Conservation (phyloP, 2,797 vertebrate genomes). For the Labroides dimidiatus region DNA sequence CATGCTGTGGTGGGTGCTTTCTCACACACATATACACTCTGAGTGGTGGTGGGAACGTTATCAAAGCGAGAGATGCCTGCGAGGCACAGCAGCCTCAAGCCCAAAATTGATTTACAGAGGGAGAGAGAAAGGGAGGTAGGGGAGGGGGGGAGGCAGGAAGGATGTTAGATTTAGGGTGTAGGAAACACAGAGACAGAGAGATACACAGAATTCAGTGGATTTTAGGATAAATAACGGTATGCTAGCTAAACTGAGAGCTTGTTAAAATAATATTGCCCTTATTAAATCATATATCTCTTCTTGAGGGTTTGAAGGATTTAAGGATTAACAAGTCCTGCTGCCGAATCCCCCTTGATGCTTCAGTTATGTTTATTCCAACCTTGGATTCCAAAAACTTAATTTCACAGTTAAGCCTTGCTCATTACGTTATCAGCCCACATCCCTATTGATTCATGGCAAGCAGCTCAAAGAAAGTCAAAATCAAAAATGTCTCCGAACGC, state of each 20-base stretch:
- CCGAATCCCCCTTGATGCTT: constrained; percentile 51
- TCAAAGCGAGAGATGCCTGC: constrained; percentile 82
- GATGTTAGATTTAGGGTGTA: constrained; percentile 57
- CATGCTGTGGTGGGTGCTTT: constrained; percentile 74
- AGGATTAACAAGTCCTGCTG: constrained; percentile 60
- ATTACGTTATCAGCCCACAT: constrained; percentile 46
- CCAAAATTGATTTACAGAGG: constrained; percentile 81
- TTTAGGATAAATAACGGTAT: constrained; percentile 56
- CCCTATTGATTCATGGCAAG: constrained; percentile 48
- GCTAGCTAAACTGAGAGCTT: constrained; percentile 60
- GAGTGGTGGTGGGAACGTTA: constrained; percentile 77
- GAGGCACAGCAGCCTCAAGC: constrained; percentile 80
- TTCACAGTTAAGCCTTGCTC: constrained; percentile 55
- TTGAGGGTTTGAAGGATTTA: constrained; percentile 69
- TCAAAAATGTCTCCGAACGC: constrained; percentile 3
- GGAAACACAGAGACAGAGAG: constrained; percentile 53
- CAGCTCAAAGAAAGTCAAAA: constrained; percentile 26
- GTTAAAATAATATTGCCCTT: constrained; percentile 66
- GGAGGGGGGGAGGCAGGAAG: constrained; percentile 41
- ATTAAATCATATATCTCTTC: constrained; percentile 63
- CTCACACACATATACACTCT: constrained; percentile 59
- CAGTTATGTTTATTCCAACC: constrained; percentile 68
- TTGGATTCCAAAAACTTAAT: constrained; percentile 69
- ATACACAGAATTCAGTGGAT: constrained; percentile 54
- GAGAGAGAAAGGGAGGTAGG: constrained; percentile 61